Evolutionary conservation across 92 coral and sea anemone species (phyloP).

Genomic region (Bergia sp.): DNA sequence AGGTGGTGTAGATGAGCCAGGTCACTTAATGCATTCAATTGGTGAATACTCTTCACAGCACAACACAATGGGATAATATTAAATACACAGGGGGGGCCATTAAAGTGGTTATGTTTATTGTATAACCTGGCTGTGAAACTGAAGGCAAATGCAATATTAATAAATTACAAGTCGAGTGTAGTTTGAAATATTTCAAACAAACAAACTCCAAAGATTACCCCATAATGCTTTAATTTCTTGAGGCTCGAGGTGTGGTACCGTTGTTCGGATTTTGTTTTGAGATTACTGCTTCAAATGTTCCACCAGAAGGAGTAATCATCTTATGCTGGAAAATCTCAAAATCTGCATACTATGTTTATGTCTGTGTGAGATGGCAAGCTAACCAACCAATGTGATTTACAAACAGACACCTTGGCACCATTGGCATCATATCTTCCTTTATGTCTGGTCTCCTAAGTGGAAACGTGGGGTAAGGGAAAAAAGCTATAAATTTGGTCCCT

Average conservation of each 20-base stretch:
- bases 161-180: conserved; percentile 1
- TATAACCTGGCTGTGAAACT: conserved; percentile 31
- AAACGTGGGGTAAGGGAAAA: conserved; percentile 75
- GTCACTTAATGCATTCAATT: conserved; percentile 12
- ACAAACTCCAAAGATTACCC: conserved; percentile 1
- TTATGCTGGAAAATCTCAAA: conserved; percentile 35
- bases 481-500: conserved; percentile 39
- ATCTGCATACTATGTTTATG: conserved; percentile 25
- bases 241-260: conserved; percentile 1
- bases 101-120: neutral
- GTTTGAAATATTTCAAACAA: conserved; percentile 17
- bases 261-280: neutral
- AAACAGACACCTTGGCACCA: conserved; percentile 82
- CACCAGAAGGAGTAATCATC: neutral
- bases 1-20: conserved; percentile 25
- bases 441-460: conserved; percentile 80
- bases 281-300: conserved; percentile 5
- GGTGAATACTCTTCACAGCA: conserved; percentile 10
- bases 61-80: conserved; percentile 31
- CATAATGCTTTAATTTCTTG: neutral
- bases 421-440: conserved; percentile 36
- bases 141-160: conserved; percentile 36
- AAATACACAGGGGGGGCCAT: conserved; percentile 28
- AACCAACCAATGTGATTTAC: conserved; percentile 42
- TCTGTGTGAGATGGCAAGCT: conserved; percentile 21